phyloP scores from a whole-genome alignment of 2,113 vertebrate genomes.

The Vombatus ursinus region DNA sequence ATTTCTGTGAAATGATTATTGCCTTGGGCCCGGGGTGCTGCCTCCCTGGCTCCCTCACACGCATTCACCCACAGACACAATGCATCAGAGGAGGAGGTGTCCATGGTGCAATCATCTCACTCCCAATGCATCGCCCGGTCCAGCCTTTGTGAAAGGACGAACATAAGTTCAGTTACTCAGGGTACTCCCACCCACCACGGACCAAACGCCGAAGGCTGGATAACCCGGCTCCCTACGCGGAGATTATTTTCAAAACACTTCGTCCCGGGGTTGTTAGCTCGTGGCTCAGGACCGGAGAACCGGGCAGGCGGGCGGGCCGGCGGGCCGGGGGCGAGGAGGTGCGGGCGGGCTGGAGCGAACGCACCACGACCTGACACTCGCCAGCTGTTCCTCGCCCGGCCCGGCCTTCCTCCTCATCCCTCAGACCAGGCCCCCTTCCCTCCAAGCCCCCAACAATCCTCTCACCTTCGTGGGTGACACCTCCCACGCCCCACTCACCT shows the following conservation, averaged over 20 bases:
- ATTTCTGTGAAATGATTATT: conserved; percentile 57
- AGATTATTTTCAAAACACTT: conserved; percentile 37
- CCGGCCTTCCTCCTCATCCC: conserved; percentile 63
- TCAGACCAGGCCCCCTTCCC: conserved; percentile 55
- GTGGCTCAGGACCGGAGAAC: conserved; percentile 22
- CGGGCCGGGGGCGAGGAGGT: conserved; percentile 82
- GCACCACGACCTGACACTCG: conserved; percentile 75
- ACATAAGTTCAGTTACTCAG: conserved; percentile 70
- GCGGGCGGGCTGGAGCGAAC: conserved; percentile 73
- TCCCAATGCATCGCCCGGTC: conserved; percentile 51
- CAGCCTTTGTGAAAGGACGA: conserved; percentile 70
- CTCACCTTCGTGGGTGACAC: conserved; percentile 83
- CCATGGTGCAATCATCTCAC: conserved; percentile 42
- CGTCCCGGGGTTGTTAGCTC: conserved; percentile 60
- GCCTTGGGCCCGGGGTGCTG: conserved; percentile 63
- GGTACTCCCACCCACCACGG: conserved; percentile 46
- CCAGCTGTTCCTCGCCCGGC: conserved; percentile 83
- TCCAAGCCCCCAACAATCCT: conserved; percentile 45
- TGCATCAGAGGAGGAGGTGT: conserved; percentile 51
- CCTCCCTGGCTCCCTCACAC: neutral
- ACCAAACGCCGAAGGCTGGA: conserved; percentile 56
- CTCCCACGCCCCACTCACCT: conserved; percentile 42
- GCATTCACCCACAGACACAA: conserved; percentile 14
- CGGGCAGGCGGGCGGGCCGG: conserved; percentile 41
- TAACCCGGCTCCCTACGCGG: conserved; percentile 52